Base-by-base conservation (phyloP, 1,140 invertebrate genomes). In the Pseudomyrmex pallidus region DNA sequence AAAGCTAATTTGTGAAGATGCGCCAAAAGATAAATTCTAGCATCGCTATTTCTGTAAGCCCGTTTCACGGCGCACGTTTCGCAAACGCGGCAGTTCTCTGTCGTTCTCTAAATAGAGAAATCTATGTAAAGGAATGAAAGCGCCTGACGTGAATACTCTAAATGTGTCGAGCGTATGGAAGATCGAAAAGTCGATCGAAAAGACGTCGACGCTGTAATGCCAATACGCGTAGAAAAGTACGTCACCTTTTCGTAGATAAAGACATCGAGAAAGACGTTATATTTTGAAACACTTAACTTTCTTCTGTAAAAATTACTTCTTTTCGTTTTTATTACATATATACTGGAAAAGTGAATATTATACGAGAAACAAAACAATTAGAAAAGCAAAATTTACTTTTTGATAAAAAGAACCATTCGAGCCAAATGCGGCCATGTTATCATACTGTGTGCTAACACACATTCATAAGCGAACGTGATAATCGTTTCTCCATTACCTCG, bases 401-500 rank as follows among this genome's bases (percentile, higher is more conserved):
- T 9, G 48, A 44, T 20, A 63, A 62, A 15, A 1, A 12, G 63
- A n/a, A 74, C 25, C 17, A 63, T 50, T 5, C 44, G 17, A 20
- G 12, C n/a, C 5, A 50, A 70, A 80, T 12, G 20, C 46, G 10
- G 57, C n/a, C 50, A 59, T 80, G 20, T 48, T 17, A 13, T 46
- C 3, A 20, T 7, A 20, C 35, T 9, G 2, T 78, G n/a, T 25
- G 56, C 10, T 35, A 70, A 59, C 66, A n/a, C 22, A 61, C n/a
- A 15, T 59, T 59, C 54, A 61, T 56, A 57, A 8, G 52, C 17
- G 17, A 76, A 46, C 25, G n/a, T 20, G 44, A 57, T 91, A 93
- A 74, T 94, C 92, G 78, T 88, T 92, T 74, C 93, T 90, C 67
- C 89, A 94, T 93, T 73, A 94, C 92, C 82, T 95, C 94, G 82